These are phyloP conservation scores for Cossypha caffra DNA, from an alignment of 2,797 vertebrate genomes.

Conservation along the genomic window DNA sequence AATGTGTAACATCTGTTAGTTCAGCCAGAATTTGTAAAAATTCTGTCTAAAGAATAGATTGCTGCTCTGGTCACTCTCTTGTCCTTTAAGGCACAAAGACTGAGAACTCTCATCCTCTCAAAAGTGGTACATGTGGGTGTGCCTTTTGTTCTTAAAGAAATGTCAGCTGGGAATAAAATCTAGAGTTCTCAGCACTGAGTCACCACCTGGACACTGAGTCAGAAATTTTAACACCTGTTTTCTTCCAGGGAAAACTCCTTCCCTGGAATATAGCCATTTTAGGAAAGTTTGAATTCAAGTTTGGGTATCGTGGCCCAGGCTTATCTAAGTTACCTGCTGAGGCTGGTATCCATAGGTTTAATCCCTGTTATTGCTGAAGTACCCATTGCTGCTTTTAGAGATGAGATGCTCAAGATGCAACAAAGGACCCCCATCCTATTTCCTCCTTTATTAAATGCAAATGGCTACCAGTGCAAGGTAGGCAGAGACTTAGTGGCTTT, in stretches of 20 bases:
- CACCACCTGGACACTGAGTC: background rate
- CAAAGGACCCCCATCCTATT: background rate
- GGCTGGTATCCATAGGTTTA: background rate
- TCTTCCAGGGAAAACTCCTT: background rate
- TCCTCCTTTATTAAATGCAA: background rate
- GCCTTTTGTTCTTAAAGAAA: background rate
- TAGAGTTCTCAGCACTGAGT: background rate
- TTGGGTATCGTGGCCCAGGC: background rate
- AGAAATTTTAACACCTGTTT: background rate
- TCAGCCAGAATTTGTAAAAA: background rate
- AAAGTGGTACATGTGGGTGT: fast-evolving
- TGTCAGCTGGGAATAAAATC: background rate
- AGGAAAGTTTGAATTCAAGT: background rate
- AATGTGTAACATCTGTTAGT: background rate
- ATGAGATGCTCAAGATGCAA: background rate
- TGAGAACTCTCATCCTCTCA: background rate
- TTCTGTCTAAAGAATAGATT: background rate
- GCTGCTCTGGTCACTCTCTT: background rate
- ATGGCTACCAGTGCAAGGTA: background rate
- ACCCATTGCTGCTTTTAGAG: background rate
- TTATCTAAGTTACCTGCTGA: background rate
- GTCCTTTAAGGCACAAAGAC: background rate
- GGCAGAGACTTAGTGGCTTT: slow-evolving; percentile 15
- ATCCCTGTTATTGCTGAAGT: background rate
- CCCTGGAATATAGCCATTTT: background rate